phyloP scores from a whole-genome alignment of 2,113 vertebrate genomes.

The Chelonoidis abingdonii region DNA sequence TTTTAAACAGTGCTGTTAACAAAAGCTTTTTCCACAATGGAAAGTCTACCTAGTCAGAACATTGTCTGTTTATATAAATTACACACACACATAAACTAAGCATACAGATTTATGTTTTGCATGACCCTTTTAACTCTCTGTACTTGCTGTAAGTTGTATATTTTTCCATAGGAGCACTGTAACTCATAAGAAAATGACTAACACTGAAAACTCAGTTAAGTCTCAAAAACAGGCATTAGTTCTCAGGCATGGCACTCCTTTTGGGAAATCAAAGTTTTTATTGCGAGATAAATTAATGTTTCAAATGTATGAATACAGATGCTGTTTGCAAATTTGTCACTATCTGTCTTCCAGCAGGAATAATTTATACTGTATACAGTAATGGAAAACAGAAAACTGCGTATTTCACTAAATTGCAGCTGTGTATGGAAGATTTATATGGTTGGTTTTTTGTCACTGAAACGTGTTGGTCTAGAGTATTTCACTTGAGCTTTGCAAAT shows the following conservation, averaged over 20 bases:
- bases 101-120: conserved; percentile 81
- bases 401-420: conserved; percentile 85
- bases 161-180: conserved; percentile 77
- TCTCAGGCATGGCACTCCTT: conserved; percentile 79
- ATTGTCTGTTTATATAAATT: conserved; percentile 80
- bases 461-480: conserved; percentile 75
- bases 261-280: conserved; percentile 87
- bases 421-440: conserved; percentile 80
- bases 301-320: conserved; percentile 84
- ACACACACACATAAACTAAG: conserved; percentile 72
- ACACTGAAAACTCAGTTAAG: conserved; percentile 81
- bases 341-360: conserved; percentile 81
- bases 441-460: conserved; percentile 78
- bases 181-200: conserved; percentile 82
- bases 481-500: conserved; percentile 69
- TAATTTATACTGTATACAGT: conserved; percentile 86
- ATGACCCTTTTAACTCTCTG: conserved; percentile 84
- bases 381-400: conserved; percentile 85
- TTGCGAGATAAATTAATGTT: conserved; percentile 84
- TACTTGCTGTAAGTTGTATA: conserved; percentile 83
- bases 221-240: conserved; percentile 79
- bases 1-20: conserved; percentile 59
- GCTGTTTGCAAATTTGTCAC: conserved; percentile 84
- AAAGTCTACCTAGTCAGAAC: conserved; percentile 68
- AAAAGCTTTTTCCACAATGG: conserved; percentile 68